These are phyloP conservation scores for Pelodiscus sinensis DNA, from an alignment of 2,113 vertebrate species.

Conservation along the genomic window DNA sequence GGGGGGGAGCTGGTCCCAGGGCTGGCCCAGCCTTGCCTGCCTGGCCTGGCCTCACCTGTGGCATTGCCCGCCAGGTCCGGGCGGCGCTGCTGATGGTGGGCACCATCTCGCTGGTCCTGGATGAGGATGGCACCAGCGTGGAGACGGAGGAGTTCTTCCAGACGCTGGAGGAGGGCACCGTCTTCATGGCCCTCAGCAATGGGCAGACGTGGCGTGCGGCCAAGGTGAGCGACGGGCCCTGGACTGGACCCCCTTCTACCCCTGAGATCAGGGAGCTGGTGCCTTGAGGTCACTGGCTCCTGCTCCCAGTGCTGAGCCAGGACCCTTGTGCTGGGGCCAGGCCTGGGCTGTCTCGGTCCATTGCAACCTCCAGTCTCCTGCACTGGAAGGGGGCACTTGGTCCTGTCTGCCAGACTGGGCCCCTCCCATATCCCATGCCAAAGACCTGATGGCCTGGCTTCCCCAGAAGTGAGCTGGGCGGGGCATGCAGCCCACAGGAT, in stretches of 20 bases:
- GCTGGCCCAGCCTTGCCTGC: not conserved
- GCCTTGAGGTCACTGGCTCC: not conserved
- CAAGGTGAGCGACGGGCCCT: conserved; percentile 61
- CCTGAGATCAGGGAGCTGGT: not conserved
- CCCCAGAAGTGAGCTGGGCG: not conserved
- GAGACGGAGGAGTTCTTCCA: conserved; percentile 92
- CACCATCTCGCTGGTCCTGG: conserved; percentile 83
- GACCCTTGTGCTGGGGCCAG: not conserved
- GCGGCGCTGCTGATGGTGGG: conserved; percentile 70
- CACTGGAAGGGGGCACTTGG: too few species aligned
- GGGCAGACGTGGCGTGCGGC: conserved; percentile 85
- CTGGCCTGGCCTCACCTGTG: rapidly evolving
- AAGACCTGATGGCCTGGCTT: too few species aligned
- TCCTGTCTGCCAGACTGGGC: too few species aligned
- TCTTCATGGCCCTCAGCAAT: conserved; percentile 87
- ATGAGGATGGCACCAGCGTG: conserved; percentile 91
- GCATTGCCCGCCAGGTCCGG: conserved; percentile 69
- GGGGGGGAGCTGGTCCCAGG: not conserved
- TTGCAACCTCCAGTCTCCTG: too few species aligned
- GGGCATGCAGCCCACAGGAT: too few species aligned
- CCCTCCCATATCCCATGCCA: too few species aligned
- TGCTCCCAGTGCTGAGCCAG: not conserved
- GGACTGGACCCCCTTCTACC: not conserved
- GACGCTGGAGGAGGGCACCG: conserved; percentile 82
- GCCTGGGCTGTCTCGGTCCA: rapidly evolving